Evolutionary conservation across 2,113 vertebrate species (phyloP).

Genomic region (Patagioenas fasciata): DNA sequence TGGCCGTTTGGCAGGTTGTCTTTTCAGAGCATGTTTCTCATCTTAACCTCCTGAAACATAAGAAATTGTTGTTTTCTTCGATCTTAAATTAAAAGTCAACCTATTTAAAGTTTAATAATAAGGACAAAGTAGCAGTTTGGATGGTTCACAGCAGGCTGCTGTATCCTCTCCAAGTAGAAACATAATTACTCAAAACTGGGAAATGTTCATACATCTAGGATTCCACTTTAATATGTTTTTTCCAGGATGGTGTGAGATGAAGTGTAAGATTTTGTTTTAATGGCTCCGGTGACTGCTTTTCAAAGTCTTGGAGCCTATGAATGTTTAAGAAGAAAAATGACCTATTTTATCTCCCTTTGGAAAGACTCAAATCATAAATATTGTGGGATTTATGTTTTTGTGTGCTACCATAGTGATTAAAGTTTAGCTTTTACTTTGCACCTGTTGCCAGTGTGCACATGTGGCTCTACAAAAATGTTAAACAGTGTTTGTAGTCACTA

Average conservation of each 20-base stretch:
- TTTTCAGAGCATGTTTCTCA: not conserved
- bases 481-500: not conserved
- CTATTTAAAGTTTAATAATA: not conserved
- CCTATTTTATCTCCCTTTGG: conserved; percentile 11
- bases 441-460: not conserved
- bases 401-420: conserved; percentile 1
- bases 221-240: not conserved
- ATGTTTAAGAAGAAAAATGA: not conserved
- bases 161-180: not conserved
- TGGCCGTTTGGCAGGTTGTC: not conserved
- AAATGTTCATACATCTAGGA: not conserved
- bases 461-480: not conserved
- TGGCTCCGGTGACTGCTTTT: not conserved
- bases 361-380: not conserved
- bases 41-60: not conserved
- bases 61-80: not conserved
- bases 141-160: not conserved
- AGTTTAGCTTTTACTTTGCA: not conserved
- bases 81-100: not conserved
- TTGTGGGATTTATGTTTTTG: not conserved
- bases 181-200: not conserved
- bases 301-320: not conserved
- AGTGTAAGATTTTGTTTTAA: not conserved
- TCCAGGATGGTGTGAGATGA: not conserved
- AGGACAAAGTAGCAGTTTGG: not conserved